Percentiles rank a stretch among this genome's conserved stretches.
Conservation (phyloP, 2,888 invertebrate species). For the Yponomeuta plumbellus region DNA sequence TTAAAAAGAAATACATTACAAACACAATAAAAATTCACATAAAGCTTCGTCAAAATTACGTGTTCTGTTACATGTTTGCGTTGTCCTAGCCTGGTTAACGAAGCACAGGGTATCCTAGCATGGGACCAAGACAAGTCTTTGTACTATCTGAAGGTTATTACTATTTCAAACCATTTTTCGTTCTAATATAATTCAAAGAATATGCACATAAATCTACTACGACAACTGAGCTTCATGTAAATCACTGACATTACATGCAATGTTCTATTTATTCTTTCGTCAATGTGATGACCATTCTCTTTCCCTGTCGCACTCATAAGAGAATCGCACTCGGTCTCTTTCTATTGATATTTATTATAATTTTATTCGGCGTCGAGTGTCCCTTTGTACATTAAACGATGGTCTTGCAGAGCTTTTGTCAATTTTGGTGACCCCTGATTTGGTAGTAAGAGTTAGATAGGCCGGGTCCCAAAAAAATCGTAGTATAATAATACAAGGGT, state of each 20-base stretch:
- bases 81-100: too few species aligned
- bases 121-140: too few species aligned
- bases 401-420: constrained; percentile 54
- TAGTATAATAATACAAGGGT: constrained; percentile 35
- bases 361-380: constrained; percentile 67
- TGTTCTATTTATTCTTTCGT: constrained; percentile 5
- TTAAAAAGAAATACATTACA: too few species aligned
- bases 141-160: too few species aligned
- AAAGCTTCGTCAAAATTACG: too few species aligned
- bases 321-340: constrained; percentile 23
- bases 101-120: too few species aligned
- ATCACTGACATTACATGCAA: neutral
- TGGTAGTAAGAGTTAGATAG: neutral
- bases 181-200: neutral
- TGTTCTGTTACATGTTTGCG: too few species aligned
- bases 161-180: neutral
- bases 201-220: neutral
- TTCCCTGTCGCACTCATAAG: constrained; percentile 7
- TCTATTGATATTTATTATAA: constrained; percentile 67
- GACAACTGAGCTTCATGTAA: neutral
- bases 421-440: neutral
- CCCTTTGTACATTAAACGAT: constrained; percentile 68
- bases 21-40: too few species aligned
- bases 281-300: constrained; percentile 1
- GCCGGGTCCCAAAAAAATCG: neutral